phyloP scores from a whole-genome alignment of 2,888 invertebrate species.

The Magallana nippona region DNA sequence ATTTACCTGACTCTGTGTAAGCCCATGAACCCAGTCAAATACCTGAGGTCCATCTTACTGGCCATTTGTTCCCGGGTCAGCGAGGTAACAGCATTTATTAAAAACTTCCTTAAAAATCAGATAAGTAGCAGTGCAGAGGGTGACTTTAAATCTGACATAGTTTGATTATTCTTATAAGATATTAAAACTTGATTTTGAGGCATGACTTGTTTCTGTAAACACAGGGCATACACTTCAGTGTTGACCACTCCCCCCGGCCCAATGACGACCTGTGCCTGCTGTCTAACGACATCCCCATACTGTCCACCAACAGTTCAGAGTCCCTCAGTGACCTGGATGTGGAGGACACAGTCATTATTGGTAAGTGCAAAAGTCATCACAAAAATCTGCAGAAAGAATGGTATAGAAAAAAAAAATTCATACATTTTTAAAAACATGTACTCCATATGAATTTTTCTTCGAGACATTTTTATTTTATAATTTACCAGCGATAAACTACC shows the following conservation, averaged over 20 bases:
- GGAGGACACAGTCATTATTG: constrained; percentile 58
- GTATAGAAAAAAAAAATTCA: too few species aligned
- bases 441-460: too few species aligned
- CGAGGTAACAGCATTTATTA: constrained; percentile 57
- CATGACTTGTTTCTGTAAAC: constrained; percentile 2
- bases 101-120: background rate
- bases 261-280: constrained; percentile 61
- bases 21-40: constrained; percentile 59
- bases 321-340: constrained; percentile 57
- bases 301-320: constrained; percentile 57
- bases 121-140: too few species aligned
- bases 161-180: too few species aligned
- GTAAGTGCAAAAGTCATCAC: constrained; percentile 44
- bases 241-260: constrained; percentile 54
- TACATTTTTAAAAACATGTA: too few species aligned
- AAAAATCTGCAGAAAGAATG: too few species aligned
- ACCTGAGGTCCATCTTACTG: constrained; percentile 61
- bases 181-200: too few species aligned
- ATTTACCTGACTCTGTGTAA: constrained; percentile 67
- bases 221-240: constrained; percentile 59
- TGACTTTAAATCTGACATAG: too few species aligned
- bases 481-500: too few species aligned
- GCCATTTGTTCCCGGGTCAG: constrained; percentile 67
- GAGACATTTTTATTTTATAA: too few species aligned
- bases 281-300: constrained; percentile 68